These are phyloP conservation scores for Aphis gossypii DNA, from an alignment of 1,140 invertebrate genomes.

Conservation along the genomic window DNA sequence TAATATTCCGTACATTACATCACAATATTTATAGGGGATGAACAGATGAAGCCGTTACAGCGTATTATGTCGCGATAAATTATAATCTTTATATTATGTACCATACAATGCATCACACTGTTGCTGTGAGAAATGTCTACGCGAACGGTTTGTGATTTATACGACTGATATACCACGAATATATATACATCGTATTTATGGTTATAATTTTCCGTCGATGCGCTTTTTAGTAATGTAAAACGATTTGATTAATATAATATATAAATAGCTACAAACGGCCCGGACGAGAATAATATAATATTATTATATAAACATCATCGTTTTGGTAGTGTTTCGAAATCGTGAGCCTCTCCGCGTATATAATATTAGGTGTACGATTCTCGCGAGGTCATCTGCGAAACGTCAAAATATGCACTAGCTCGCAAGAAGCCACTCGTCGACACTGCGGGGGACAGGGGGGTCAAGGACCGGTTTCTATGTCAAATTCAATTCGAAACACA, in stretches of 20 bases:
- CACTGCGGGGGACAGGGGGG: conserved; percentile 23
- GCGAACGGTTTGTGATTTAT: neutral
- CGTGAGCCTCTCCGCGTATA: neutral
- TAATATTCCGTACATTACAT: too few relatives aligned
- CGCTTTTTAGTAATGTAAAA: neutral
- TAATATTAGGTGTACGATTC: conserved; percentile 8
- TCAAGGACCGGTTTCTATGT: conserved; percentile 58
- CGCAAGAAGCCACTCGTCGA: neutral
- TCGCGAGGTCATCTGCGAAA: conserved; percentile 56
- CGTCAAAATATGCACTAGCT: conserved; percentile 56
- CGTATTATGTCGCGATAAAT: neutral
- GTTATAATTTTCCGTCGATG: neutral
- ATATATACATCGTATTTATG: neutral
- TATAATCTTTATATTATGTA: neutral
- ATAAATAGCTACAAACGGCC: neutral
- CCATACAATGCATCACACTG: neutral
- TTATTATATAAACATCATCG: conserved; percentile 7
- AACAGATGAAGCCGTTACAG: neutral
- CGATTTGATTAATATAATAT: neutral
- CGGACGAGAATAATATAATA: neutral
- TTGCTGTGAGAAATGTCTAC: neutral
- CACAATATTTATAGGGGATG: neutral
- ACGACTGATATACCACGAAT: neutral
- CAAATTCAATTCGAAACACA: conserved; percentile 58
- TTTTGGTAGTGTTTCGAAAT: neutral